Conservation (phyloP, 2,888 invertebrate species). For the Drosophila birchii region DNA sequence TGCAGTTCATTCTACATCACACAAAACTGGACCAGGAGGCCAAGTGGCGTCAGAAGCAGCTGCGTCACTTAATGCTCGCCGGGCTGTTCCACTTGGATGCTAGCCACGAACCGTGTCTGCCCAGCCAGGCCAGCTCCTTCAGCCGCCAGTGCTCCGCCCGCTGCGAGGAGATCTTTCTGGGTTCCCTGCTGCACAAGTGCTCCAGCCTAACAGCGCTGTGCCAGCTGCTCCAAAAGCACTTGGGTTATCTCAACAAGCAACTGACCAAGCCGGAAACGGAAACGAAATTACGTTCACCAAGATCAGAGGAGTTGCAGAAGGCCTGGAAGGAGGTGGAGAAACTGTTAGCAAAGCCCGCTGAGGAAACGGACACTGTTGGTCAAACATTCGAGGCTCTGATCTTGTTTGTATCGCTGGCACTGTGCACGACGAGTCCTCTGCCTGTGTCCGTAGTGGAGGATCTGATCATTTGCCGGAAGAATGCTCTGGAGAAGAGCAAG, state of each 20-base stretch:
- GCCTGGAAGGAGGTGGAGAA: constrained; percentile 42
- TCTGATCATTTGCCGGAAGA: constrained; percentile 52
- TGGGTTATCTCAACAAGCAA: constrained; percentile 20
- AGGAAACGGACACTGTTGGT: constrained; percentile 3
- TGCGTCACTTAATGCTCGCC: constrained; percentile 32
- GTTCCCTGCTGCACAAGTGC: constrained; percentile 40
- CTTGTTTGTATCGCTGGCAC: constrained; percentile 49
- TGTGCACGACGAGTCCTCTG: constrained; percentile 24
- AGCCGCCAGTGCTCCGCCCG: constrained; percentile 42
- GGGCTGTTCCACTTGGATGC: constrained; percentile 49
- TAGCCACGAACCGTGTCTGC: constrained; percentile 36
- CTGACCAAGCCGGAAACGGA: constrained; percentile 17
- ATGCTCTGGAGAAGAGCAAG: constrained; percentile 29
- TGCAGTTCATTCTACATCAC: constrained; percentile 48
- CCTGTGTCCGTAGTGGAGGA: constrained; percentile 39
- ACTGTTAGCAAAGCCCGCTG: constrained; percentile 3
- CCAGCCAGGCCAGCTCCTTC: constrained; percentile 42
- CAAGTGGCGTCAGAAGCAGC: constrained; percentile 15
- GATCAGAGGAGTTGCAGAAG: background rate
- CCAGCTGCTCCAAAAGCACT: constrained; percentile 8
- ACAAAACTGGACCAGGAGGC: constrained; percentile 16
- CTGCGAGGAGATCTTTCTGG: constrained; percentile 58
- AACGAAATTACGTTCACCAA: constrained; percentile 33
- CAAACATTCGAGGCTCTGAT: constrained; percentile 54
- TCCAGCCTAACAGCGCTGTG: constrained; percentile 10